Base-by-base conservation (phyloP, 2,797 vertebrate genomes). In the Sebastes iracundus region DNA sequence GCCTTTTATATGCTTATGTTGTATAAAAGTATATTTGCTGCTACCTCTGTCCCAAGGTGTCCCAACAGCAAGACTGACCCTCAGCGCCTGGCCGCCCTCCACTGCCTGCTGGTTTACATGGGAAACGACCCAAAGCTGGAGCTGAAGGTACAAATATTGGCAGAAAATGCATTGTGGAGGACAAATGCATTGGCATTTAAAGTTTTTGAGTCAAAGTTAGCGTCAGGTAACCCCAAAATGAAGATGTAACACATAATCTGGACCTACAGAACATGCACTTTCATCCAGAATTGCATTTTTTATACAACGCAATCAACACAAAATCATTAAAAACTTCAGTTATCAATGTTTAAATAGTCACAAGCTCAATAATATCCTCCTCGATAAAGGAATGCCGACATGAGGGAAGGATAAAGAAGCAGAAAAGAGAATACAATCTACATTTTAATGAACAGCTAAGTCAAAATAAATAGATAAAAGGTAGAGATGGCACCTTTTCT, bases 71-170 rank as follows among this genome's bases (percentile, higher is more conserved):
- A 80, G 71, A 88, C 2, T 2, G 97, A 98, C 87, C 92, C 92
- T 1, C 96, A 97, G 77, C 96, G 94, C 55, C 64, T 99, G 90
- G 98, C 98, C 1, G 93, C 94, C 2, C 92, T 99, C 74, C 98
- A 99, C 88, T 97, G 97, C 87, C 88, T 96, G 71, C 95, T 99
- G 67, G 91, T 97, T n/a, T 94, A 96, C 80, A 92, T 96, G 53
- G 94, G 93, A 90, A 89, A 87, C 5, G 89, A 96, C 81, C 92
- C 94, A 83, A 88, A 90, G 2, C 79, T 96, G 80, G 93, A 96
- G 81, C 79, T 86, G 33, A 92, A 96, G 96, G 96, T 96, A 88
- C 76, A 80, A 35, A 73, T 27, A 16, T 42, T 63, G 30, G 25
- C 42, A 72, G 58, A 16, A 60, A 56, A 23, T 10, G 70, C 62